Evolutionary conservation across 2,888 invertebrate genomes (phyloP).

Genomic region (Apocheima hispidaria): DNA sequence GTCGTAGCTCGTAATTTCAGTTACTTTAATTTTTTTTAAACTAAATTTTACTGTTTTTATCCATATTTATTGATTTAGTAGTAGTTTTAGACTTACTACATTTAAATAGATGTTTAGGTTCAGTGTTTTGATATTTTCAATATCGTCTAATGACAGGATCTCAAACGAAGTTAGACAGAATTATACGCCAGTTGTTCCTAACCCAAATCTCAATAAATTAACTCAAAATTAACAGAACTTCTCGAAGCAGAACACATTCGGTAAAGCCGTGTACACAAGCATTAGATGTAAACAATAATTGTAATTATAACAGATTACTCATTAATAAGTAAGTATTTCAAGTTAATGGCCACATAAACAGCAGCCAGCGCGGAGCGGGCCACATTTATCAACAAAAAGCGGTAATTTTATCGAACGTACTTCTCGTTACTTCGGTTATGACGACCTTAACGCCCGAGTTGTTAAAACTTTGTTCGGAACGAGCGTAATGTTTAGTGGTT

Average conservation of each 20-base stretch:
- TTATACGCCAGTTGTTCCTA: neutral
- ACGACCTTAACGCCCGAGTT: constrained; percentile 63
- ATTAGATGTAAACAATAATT: constrained; percentile 66
- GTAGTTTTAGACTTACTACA: too few relatives aligned
- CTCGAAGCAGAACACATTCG: constrained; percentile 19
- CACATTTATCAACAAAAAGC: constrained; percentile 83
- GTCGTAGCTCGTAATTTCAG: neutral
- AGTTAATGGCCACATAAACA: constrained; percentile 83
- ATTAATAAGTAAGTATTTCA: constrained; percentile 82
- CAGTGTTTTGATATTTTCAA: too few relatives aligned
- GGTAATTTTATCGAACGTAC: constrained; percentile 78
- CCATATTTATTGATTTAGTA: too few relatives aligned
- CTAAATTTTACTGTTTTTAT: too few relatives aligned
- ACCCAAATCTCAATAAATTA: constrained; percentile 3
- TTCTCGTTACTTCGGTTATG: constrained; percentile 69
- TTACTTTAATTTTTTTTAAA: too few relatives aligned
- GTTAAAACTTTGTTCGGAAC: constrained; percentile 62
- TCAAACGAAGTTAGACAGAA: too few relatives aligned
- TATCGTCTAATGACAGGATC: too few relatives aligned
- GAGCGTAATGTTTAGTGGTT: constrained; percentile 56
- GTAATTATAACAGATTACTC: constrained; percentile 80
- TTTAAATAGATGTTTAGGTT: too few relatives aligned
- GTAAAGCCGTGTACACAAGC: constrained; percentile 41
- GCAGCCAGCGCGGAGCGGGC: constrained; percentile 66
- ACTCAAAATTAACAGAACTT: neutral